Conservation (phyloP, 2,113 vertebrate genomes). For the Maccullochella peelii region DNA sequence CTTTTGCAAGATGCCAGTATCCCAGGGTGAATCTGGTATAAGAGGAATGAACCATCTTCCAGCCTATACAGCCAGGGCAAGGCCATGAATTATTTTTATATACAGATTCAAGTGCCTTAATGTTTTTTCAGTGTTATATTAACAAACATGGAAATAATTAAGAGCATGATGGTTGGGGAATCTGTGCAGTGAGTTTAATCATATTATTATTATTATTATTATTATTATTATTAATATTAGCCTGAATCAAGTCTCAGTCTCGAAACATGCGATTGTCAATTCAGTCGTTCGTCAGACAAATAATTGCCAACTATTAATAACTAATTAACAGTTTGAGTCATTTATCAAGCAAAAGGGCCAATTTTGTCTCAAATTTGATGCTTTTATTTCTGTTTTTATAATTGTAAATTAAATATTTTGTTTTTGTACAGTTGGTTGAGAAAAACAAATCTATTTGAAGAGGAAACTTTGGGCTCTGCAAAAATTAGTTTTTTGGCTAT, state of each 20-base stretch:
- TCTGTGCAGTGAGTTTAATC: neutral
- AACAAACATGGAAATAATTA: neutral
- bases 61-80: neutral
- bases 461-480: neutral
- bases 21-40: constrained; percentile 23
- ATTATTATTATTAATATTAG: too few relatives aligned
- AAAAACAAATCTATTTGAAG: neutral
- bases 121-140: neutral
- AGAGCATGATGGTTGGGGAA: neutral
- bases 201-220: too few relatives aligned
- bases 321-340: neutral
- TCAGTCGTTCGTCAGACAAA: neutral
- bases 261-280: neutral
- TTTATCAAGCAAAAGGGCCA: neutral
- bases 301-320: too few relatives aligned
- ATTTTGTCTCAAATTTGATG: neutral
- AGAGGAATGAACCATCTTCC: constrained; percentile 2
- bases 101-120: neutral
- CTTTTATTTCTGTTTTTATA: neutral
- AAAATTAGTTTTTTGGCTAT: too few relatives aligned
- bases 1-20: constrained; percentile 68
- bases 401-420: neutral
- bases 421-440: neutral
- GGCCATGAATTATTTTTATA: too few relatives aligned
- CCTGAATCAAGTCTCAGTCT: neutral